A percentile compares a stretch with the other conserved stretches of the same genome.
These are phyloP conservation scores for Diacarnus erythraeanus DNA, from an alignment of 37 sponge, comb jelly and placozoan species.

Conservation along the genomic window DNA sequence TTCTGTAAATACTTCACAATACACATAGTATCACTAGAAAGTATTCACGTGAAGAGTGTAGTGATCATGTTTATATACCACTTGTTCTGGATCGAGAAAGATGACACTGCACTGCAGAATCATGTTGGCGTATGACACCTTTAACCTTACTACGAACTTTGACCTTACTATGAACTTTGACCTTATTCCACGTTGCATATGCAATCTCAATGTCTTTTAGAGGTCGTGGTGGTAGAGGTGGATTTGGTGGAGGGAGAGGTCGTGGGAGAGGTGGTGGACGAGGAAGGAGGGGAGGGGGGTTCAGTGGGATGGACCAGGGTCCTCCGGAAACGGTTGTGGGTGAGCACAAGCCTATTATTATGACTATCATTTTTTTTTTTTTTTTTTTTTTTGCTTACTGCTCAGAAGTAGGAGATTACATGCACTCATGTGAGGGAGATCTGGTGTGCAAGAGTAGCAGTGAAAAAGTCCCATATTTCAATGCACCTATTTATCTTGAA, in stretches of 20 bases:
- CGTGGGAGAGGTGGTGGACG: conserved; percentile 62
- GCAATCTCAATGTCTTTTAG: conserved; percentile 14
- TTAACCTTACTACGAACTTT: too few relatives aligned
- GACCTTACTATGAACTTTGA: too few relatives aligned
- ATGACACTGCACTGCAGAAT: too few relatives aligned
- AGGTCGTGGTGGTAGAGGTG: conserved; percentile 61
- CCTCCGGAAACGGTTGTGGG: conserved; percentile 87
- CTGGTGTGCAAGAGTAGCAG: conserved; percentile 83
- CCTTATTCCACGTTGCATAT: too few relatives aligned
- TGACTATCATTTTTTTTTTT: not conserved
- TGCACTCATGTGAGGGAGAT: conserved; percentile 96
- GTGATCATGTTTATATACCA: too few relatives aligned
- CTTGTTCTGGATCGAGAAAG: too few relatives aligned
- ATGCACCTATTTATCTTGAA: conserved; percentile 97
- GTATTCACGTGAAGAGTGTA: too few relatives aligned
- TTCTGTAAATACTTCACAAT: too few relatives aligned
- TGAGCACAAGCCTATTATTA: conserved; percentile 7
- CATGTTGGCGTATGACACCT: too few relatives aligned
- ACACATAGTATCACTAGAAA: too few relatives aligned
- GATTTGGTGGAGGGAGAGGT: conserved; percentile 51
- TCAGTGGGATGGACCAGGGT: conserved; percentile 49
- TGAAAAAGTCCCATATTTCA: conserved; percentile 95
- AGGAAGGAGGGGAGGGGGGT: conserved; percentile 55
- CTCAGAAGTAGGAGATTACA: conserved; percentile 80
- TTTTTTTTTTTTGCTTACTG: too few relatives aligned